phyloP scores from a whole-genome alignment of 1,140 invertebrate genomes.

The Brachionus sp. region DNA sequence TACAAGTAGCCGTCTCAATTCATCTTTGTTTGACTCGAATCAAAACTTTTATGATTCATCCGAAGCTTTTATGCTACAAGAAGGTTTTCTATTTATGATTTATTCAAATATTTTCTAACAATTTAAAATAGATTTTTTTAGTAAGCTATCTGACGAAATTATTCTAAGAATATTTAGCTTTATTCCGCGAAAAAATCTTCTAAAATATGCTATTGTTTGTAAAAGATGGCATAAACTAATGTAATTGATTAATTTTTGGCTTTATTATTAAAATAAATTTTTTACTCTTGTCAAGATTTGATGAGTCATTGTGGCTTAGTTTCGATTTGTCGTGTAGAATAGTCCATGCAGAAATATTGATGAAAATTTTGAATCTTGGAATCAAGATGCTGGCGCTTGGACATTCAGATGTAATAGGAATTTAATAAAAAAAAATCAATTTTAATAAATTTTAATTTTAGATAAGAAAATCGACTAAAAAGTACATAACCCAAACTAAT shows the following conservation, averaged over 20 bases:
- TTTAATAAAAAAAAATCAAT: background rate
- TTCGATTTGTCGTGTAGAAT: conserved; percentile 72
- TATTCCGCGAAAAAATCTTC: conserved; percentile 72
- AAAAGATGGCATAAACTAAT: conserved; percentile 70
- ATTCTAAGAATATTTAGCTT: conserved; percentile 75
- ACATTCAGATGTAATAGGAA: conserved; percentile 66
- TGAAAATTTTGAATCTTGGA: conserved; percentile 69
- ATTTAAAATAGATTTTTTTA: conserved; percentile 51
- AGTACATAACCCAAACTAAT: conserved; percentile 5
- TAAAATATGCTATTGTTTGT: conserved; percentile 69
- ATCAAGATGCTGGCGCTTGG: conserved; percentile 71
- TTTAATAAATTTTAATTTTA: background rate
- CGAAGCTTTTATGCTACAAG: background rate
- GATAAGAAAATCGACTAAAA: conserved; percentile 21
- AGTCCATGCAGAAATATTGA: conserved; percentile 67
- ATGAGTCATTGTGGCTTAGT: conserved; percentile 77
- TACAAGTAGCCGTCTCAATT: background rate
- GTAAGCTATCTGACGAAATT: conserved; percentile 74
- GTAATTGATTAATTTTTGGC: background rate
- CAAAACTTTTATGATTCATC: background rate
- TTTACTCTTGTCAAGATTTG: conserved; percentile 55
- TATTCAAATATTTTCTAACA: background rate
- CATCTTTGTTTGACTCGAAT: conserved; percentile 1
- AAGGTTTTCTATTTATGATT: background rate
- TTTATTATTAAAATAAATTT: conserved; percentile 25